Evolutionary conservation across 2,888 invertebrate species (phyloP).

Genomic region (Serrognathus titanus): DNA sequence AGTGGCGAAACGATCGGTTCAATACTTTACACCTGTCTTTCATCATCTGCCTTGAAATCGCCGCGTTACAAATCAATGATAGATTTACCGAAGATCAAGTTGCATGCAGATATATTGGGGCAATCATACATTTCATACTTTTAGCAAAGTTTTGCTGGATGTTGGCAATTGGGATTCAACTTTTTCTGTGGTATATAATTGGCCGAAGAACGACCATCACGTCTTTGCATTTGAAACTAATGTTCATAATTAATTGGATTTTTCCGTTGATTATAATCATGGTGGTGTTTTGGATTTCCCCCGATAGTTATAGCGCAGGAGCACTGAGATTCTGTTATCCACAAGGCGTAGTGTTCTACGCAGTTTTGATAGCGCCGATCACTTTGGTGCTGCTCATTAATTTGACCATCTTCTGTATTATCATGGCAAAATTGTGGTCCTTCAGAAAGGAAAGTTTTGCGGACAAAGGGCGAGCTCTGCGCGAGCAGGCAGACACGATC

Average conservation of each 20-base stretch:
- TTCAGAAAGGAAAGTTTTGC: slow-evolving; percentile 36
- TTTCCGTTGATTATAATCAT: slow-evolving; percentile 8
- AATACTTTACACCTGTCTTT: slow-evolving; percentile 10
- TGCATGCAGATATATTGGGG: slow-evolving; percentile 2
- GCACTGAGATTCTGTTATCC: slow-evolving; percentile 12
- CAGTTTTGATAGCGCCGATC: slow-evolving; percentile 7
- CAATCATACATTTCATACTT: slow-evolving; percentile 10
- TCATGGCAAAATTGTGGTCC: slow-evolving; percentile 37
- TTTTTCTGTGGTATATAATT: slow-evolving; percentile 3
- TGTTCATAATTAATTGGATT: neutral
- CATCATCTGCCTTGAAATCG: slow-evolving; percentile 6
- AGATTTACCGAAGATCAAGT: neutral
- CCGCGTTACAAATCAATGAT: neutral
- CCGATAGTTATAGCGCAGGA: slow-evolving; percentile 6
- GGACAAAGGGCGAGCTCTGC: neutral
- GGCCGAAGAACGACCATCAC: no score
- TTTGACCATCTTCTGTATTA: slow-evolving; percentile 4
- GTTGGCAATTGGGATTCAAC: slow-evolving; percentile 7
- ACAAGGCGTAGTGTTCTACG: slow-evolving; percentile 5
- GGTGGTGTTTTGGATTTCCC: slow-evolving; percentile 6
- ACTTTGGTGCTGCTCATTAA: slow-evolving; percentile 7
- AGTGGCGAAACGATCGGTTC: slow-evolving; percentile 10
- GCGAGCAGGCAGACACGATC: slow-evolving; percentile 5
- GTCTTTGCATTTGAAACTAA: neutral
- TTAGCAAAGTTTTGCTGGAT: slow-evolving; percentile 7